Conservation (phyloP, 1,140 invertebrate species). For the Euwallacea fornicatus region DNA sequence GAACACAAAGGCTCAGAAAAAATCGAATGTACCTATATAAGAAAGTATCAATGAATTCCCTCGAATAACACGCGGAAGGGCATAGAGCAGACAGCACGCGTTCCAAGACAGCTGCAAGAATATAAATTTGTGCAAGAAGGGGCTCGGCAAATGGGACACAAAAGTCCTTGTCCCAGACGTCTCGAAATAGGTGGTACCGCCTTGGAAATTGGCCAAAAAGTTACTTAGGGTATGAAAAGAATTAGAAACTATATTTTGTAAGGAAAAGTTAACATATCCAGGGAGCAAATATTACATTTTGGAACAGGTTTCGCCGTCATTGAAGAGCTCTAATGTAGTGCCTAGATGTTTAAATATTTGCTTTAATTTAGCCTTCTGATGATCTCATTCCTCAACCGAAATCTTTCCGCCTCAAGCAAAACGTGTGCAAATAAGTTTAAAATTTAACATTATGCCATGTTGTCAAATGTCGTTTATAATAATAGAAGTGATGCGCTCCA, state of each 20-base stretch:
- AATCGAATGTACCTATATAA: constrained; percentile 11
- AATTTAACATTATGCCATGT: constrained; percentile 10
- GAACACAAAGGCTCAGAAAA: not conserved
- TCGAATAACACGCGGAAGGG: constrained; percentile 23
- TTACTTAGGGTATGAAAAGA: too few species aligned
- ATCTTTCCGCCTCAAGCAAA: constrained; percentile 4
- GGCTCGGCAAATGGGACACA: constrained; percentile 18
- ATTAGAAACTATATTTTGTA: too few species aligned
- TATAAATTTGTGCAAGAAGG: constrained; percentile 28
- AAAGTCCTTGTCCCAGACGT: constrained; percentile 30
- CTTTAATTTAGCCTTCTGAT: constrained; percentile 12
- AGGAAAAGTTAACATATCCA: too few species aligned
- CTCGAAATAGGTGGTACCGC: constrained; percentile 19
- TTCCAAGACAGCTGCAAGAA: constrained; percentile 35
- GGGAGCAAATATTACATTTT: too few species aligned
- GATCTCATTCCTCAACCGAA: constrained; percentile 20
- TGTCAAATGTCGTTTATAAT: constrained; percentile 15
- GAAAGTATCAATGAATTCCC: constrained; percentile 33
- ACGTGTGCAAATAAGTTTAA: constrained; percentile 23
- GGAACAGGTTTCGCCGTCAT: too few species aligned
- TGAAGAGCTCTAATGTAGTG: too few species aligned
- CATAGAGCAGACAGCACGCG: constrained; percentile 35
- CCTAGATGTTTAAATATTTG: constrained; percentile 17
- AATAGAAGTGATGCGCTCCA: not conserved
- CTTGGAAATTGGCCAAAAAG: constrained; percentile 8